Percentiles rank a stretch among this genome's conserved stretches.
Conservation (phyloP, 1,140 invertebrate species). For the Brachystomella parvula region DNA sequence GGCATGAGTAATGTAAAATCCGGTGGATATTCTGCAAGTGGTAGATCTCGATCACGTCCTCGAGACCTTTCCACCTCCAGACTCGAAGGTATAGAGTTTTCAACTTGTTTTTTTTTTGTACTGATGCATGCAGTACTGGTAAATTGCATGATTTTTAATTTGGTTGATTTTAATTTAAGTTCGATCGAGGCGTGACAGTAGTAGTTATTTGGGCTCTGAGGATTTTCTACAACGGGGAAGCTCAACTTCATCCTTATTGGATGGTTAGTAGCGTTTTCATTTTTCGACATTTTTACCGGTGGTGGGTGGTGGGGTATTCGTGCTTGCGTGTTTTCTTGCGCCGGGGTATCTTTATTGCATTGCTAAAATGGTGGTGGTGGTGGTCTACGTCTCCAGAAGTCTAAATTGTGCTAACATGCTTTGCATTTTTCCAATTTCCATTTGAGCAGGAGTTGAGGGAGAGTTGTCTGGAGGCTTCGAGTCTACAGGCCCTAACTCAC, state of each 20-base stretch:
- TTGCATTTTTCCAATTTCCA: neutral
- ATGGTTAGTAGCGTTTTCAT: constrained; percentile 27
- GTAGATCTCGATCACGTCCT: constrained; percentile 21
- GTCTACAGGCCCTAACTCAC: neutral
- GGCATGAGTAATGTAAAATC: constrained; percentile 13
- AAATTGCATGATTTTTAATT: neutral
- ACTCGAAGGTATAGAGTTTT: constrained; percentile 31
- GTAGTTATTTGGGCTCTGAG: constrained; percentile 36
- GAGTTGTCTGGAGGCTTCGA: neutral
- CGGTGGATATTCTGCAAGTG: constrained; percentile 17
- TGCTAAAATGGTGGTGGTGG: constrained; percentile 8
- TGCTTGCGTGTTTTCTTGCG: neutral
- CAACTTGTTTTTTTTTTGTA: neutral
- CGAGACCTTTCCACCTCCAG: constrained; percentile 33
- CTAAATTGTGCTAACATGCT: neutral
- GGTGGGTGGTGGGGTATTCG: neutral
- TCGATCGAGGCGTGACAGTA: neutral
- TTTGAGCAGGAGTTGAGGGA: neutral
- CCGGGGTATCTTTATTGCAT: neutral
- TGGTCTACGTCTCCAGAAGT: neutral
- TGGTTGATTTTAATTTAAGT: neutral
- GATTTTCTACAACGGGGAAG: constrained; percentile 31
- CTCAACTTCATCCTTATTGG: constrained; percentile 37
- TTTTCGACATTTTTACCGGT: constrained; percentile 14
- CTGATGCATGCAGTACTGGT: neutral